Conservation (phyloP, 2,888 invertebrate genomes). For the Trichogramma evanescens region DNA sequence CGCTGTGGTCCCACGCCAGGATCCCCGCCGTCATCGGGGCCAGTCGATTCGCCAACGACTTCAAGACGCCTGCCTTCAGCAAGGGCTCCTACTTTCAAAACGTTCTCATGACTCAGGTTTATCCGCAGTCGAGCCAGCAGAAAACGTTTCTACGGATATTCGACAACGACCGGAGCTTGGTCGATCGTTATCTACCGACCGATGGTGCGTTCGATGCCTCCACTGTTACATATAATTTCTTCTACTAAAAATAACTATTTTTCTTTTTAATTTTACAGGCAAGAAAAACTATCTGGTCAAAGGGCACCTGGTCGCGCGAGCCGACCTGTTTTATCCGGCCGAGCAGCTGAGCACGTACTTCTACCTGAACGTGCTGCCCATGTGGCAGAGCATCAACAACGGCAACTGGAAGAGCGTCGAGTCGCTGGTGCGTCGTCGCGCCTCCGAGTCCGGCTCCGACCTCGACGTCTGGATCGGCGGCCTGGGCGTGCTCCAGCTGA, state of each 20-base stretch:
- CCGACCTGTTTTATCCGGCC: constrained; percentile 50
- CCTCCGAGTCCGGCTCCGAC: constrained; percentile 27
- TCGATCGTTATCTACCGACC: constrained; percentile 9
- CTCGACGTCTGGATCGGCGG: constrained; percentile 44
- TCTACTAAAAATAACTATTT: no score
- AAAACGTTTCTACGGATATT: constrained; percentile 10
- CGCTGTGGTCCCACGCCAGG: constrained; percentile 13
- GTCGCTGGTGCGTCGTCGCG: constrained; percentile 34
- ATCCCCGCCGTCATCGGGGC: constrained; percentile 1
- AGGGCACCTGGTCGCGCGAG: constrained; percentile 53
- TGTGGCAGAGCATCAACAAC: constrained; percentile 48
- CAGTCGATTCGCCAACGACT: not conserved
- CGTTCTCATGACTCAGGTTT: constrained; percentile 6
- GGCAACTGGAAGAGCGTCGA: constrained; percentile 48
- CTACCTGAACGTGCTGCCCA: constrained; percentile 53
- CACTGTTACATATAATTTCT: no score
- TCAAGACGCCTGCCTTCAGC: not conserved
- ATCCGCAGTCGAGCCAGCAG: constrained; percentile 4
- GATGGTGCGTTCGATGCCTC: not conserved
- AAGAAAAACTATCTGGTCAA: constrained; percentile 40
- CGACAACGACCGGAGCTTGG: not conserved
- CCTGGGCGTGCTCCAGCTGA: constrained; percentile 31
- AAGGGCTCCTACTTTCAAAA: constrained; percentile 8
- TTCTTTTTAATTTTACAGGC: no score
- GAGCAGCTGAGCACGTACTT: constrained; percentile 52